phyloP scores from a whole-genome alignment of 2,797 vertebrate genomes.

The Silurus aristotelis region DNA sequence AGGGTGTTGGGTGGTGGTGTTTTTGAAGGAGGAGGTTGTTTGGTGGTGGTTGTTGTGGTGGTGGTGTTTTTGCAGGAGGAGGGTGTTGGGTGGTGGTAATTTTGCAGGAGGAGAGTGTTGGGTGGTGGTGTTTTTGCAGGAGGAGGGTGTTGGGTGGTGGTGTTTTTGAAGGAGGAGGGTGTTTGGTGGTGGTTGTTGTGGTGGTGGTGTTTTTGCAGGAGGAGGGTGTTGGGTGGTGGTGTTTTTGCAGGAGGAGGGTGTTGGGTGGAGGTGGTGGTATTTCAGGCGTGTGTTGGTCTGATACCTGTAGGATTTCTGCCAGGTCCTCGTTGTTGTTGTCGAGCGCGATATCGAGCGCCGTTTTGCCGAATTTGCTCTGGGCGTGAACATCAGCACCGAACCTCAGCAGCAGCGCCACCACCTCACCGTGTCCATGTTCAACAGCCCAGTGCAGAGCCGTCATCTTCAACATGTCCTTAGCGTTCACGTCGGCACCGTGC shows the following conservation, averaged over 20 bases:
- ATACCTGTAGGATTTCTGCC: slow-evolving; percentile 84
- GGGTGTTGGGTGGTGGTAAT: no score
- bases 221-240: not conserved
- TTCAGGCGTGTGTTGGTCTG: not conserved
- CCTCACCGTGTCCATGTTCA: slow-evolving; percentile 83
- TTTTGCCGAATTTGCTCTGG: slow-evolving; percentile 89
- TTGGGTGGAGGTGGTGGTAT: not conserved
- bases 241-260: not conserved
- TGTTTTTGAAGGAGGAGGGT: no score
- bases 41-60: no score
- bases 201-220: not conserved
- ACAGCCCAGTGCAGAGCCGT: slow-evolving; percentile 87
- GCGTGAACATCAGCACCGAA: slow-evolving; percentile 85
- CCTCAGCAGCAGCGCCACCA: slow-evolving; percentile 84
- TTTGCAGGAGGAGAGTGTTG: no score
- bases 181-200: not conserved
- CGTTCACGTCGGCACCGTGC: slow-evolving; percentile 87
- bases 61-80: no score
- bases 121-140: no score
- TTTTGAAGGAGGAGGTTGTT: no score
- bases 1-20: no score
- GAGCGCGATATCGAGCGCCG: slow-evolving; percentile 83
- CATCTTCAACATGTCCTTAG: slow-evolving; percentile 90
- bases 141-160: no score
- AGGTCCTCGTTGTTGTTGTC: slow-evolving; percentile 85